Conservation (phyloP, 2,888 invertebrate genomes). For the Synergus japonicus region DNA sequence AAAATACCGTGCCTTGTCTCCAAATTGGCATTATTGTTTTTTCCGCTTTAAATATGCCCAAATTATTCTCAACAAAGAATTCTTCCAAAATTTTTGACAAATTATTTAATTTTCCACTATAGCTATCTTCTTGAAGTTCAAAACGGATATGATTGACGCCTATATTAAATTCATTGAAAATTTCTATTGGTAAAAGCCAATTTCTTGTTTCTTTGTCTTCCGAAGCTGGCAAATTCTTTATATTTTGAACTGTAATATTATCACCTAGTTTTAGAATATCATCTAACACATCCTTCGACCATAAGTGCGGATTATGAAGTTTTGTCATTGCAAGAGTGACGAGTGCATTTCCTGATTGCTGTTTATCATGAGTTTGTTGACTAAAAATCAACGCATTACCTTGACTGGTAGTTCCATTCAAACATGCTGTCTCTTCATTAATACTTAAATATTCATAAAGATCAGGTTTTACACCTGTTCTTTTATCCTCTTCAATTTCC, state of each 20-base stretch:
- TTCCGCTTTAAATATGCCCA: slow-evolving; percentile 79
- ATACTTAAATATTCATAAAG: slow-evolving; percentile 75
- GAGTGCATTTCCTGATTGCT: slow-evolving; percentile 80
- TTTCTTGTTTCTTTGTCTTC: slow-evolving; percentile 78
- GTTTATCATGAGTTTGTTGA: slow-evolving; percentile 68
- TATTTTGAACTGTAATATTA: slow-evolving; percentile 78
- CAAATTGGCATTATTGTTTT: slow-evolving; percentile 69
- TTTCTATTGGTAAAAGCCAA: slow-evolving; percentile 76
- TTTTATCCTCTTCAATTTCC: slow-evolving; percentile 67
- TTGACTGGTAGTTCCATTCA: slow-evolving; percentile 68
- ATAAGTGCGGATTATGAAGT: slow-evolving; percentile 80
- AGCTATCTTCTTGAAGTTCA: slow-evolving; percentile 77
- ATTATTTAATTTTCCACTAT: slow-evolving; percentile 76
- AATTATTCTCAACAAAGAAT: slow-evolving; percentile 80
- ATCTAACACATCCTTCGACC: slow-evolving; percentile 81
- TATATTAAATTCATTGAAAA: slow-evolving; percentile 76
- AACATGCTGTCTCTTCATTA: slow-evolving; percentile 72
- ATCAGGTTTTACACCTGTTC: slow-evolving; percentile 72
- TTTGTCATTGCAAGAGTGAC: slow-evolving; percentile 81
- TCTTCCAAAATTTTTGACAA: slow-evolving; percentile 78
- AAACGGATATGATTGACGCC: slow-evolving; percentile 76
- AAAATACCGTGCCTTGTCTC: slow-evolving; percentile 67
- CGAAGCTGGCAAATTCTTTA: slow-evolving; percentile 79
- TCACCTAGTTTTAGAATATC: slow-evolving; percentile 79
- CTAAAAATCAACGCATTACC: slow-evolving; percentile 78